These are phyloP conservation scores for Mormyrus lacerda DNA, from an alignment of 2,113 vertebrate genomes.

Conservation along the genomic window DNA sequence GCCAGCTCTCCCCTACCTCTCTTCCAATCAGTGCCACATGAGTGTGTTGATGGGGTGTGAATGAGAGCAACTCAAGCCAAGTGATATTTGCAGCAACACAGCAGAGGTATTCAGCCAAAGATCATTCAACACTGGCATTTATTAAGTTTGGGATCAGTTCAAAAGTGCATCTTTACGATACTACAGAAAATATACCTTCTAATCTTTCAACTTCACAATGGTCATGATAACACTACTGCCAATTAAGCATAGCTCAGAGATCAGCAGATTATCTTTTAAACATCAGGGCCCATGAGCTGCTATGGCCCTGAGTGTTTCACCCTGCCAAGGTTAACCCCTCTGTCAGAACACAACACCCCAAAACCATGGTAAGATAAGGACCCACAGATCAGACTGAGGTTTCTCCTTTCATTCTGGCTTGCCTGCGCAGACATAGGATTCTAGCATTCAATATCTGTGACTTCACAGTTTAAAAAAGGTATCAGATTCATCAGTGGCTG, in stretches of 20 bases:
- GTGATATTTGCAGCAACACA: not conserved
- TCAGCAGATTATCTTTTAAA: not conserved
- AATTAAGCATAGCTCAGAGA: not conserved
- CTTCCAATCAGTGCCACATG: not conserved
- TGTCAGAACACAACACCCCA: not conserved
- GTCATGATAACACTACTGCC: not conserved
- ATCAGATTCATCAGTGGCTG: not conserved
- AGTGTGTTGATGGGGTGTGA: not conserved
- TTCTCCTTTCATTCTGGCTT: not conserved
- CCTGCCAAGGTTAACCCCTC: not conserved
- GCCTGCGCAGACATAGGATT: not conserved
- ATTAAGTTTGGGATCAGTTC: not conserved
- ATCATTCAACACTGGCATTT: not conserved
- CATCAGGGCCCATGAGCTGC: not conserved
- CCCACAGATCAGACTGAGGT: not conserved
- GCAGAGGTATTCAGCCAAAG: not conserved
- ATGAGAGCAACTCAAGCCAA: not conserved
- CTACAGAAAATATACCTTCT: not conserved
- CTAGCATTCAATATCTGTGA: not conserved
- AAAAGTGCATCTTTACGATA: not conserved
- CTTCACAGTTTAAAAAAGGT: not conserved
- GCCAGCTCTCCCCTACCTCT: not conserved
- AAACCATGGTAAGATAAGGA: not conserved
- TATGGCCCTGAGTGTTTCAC: not conserved
- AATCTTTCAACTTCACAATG: not conserved